Evolutionary conservation across 1,140 invertebrate species (phyloP).

Genomic region (Sitophilus oryzae): DNA sequence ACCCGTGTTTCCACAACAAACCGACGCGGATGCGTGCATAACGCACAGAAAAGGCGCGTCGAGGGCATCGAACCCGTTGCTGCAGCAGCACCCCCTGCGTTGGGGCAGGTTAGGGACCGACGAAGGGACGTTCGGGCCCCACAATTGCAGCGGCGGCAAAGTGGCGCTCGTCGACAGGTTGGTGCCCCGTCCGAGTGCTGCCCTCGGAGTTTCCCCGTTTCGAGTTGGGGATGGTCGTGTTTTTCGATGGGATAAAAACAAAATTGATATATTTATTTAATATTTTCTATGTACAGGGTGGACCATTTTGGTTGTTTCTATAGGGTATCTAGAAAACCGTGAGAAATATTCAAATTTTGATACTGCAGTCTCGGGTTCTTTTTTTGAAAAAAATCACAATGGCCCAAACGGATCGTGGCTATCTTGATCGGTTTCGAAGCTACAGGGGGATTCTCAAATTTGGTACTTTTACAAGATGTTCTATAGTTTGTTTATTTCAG

Average conservation of each 20-base stretch:
- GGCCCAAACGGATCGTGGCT: no score
- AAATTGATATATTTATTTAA: background rate
- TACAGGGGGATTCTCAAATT: no score
- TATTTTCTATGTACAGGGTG: no score
- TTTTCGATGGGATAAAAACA: background rate
- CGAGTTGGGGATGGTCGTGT: background rate
- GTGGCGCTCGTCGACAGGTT: slow-evolving; percentile 37
- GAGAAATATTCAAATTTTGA: no score
- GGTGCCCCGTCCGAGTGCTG: background rate
- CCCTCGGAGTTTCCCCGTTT: background rate
- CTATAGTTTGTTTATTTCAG: no score
- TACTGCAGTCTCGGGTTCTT: no score
- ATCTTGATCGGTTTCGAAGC: no score
- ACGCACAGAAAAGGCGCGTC: background rate
- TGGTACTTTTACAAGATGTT: no score
- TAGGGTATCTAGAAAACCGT: no score
- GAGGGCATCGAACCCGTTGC: background rate
- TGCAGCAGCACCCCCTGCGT: background rate
- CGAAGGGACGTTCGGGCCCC: background rate
- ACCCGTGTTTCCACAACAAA: no score
- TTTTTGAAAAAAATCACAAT: no score
- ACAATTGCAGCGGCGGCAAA: background rate
- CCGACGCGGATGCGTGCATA: background rate
- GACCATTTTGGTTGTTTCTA: no score
- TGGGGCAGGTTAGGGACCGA: background rate